Conservation (phyloP, 2,113 vertebrate genomes). For the Bathybates hornii region DNA sequence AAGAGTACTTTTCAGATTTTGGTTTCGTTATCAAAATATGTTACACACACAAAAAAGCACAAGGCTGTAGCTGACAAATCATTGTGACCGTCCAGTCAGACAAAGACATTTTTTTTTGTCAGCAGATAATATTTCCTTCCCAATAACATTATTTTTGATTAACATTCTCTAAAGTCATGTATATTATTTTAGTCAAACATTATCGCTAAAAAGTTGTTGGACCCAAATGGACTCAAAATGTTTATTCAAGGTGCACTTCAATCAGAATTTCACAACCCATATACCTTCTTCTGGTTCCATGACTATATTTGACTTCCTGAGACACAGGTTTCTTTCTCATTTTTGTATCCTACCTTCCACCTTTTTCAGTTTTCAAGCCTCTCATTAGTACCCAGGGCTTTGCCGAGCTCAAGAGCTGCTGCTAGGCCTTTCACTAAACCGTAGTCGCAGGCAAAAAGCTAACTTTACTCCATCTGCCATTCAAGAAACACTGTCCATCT, state of each 20-base stretch:
- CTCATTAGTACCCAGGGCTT: neutral
- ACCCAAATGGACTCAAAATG: neutral
- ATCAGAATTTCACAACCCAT: neutral
- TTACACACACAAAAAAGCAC: neutral
- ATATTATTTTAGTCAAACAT: neutral
- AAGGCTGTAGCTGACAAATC: neutral
- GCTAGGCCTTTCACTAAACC: neutral
- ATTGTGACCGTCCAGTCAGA: neutral
- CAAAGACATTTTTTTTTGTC: neutral
- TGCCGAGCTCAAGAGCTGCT: neutral
- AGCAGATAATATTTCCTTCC: neutral
- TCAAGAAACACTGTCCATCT: neutral
- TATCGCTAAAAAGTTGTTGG: neutral
- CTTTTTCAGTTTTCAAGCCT: neutral
- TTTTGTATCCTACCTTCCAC: neutral
- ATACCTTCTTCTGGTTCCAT: neutral
- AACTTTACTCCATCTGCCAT: neutral
- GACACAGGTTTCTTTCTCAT: neutral
- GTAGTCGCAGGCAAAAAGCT: neutral
- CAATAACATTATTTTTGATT: accelerated
- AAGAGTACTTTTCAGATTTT: neutral
- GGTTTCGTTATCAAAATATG: neutral
- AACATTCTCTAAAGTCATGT: neutral
- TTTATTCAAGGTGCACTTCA: neutral
- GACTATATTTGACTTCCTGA: neutral